Base-by-base conservation (phyloP, 2,113 vertebrate species). In the Vulpes vulpes region DNA sequence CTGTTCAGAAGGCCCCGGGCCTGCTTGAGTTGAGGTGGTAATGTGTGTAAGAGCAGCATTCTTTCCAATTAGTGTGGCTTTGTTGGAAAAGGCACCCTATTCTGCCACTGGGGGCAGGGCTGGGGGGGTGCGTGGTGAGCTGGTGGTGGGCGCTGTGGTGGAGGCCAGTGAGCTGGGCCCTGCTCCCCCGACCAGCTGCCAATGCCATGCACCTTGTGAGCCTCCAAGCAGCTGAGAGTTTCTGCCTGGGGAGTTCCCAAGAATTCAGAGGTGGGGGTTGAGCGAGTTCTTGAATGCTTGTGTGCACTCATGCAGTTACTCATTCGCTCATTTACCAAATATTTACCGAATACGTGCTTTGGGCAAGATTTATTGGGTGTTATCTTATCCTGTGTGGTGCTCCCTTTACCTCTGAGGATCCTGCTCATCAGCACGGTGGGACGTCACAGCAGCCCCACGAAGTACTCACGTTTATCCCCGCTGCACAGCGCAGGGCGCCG, bases 221-320 rank as follows among this genome's bases (percentile, higher is more conserved):
- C 35, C 62, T 86, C 62, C 0, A 32, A n/a, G 65, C 64, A 78
- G 49, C 59, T 30, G 69, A 88, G 73, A 35, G 76, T 93, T 93
- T 89, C 78, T 93, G 49, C 91, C 64, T 62, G 71, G 84, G 81
- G 80, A 96, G 69, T 76, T 71, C 73, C 69, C 51, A 78, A n/a
- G 96, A 90, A 90, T 92, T 55, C 60, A 62, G 89, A 81, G 69
- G 38, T 8, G 60, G 71, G n/a, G 62, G 43, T 57, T 64, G 82
- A 79, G 67, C 73, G 76, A 59, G 87, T n/a, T 49, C 5, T 69
- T 19, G 17, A 83, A 69, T 30, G 67, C 49, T 0, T 30, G 14
- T 1, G 0, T 30, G 38, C 30, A 0, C 59, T 81, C 65, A 8
- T 27, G 65, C 2, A 17, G 17, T 73, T 90, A 14, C 25, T 55